phyloP scores from a whole-genome alignment of 2,888 invertebrate species.

The Ferdinandea cuprea region DNA sequence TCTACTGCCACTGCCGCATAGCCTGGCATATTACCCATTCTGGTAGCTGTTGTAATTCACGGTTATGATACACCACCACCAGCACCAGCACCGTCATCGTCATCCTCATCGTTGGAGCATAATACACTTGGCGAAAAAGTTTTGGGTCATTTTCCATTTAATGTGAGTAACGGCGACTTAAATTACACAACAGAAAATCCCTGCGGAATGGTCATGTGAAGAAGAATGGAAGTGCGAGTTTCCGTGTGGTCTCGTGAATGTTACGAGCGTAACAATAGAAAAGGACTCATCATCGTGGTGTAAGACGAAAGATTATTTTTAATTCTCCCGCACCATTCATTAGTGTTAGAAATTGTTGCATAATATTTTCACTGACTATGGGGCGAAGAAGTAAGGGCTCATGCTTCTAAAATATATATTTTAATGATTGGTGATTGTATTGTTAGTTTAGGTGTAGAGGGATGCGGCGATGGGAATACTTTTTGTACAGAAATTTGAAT shows the following conservation, averaged over 20 bases:
- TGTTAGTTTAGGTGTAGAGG: too few species aligned
- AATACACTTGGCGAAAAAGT: conserved; percentile 44
- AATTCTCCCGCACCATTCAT: conserved; percentile 38
- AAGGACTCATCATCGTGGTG: conserved; percentile 14
- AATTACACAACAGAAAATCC: conserved; percentile 23
- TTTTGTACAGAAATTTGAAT: too few species aligned
- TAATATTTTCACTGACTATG: conserved; percentile 1
- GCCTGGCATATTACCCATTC: conserved; percentile 30
- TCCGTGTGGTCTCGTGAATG: conserved; percentile 15
- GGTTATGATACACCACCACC: conserved; percentile 46
- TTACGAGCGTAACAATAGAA: conserved; percentile 27
- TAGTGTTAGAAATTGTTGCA: conserved; percentile 27
- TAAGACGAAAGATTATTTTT: conserved; percentile 46
- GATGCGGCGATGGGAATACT: too few species aligned
- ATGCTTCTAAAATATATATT: not conserved
- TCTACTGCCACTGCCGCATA: conserved; percentile 9
- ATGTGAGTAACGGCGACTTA: conserved; percentile 45
- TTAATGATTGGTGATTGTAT: not conserved
- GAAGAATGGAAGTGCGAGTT: not conserved
- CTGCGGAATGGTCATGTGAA: conserved; percentile 2
- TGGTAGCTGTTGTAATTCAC: conserved; percentile 55
- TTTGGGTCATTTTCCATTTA: conserved; percentile 53
- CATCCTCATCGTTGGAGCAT: conserved; percentile 21
- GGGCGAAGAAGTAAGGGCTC: not conserved
- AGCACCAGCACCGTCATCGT: too few species aligned